phyloP scores from a whole-genome alignment of 2,797 vertebrate species.

The Lacerta viridis region DNA sequence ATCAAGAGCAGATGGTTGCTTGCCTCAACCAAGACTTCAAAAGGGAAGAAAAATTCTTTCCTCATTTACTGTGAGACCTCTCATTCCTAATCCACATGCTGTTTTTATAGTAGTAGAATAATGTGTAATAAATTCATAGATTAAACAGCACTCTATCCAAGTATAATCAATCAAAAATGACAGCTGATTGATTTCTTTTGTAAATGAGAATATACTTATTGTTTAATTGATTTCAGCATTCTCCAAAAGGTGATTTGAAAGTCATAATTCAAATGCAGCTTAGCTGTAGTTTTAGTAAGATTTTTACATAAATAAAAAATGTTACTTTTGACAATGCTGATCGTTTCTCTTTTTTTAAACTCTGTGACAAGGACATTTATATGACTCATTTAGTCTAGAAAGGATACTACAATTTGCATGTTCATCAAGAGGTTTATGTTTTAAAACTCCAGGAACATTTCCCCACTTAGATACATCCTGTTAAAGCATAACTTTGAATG shows the following conservation, averaged over 20 bases:
- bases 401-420: constrained; percentile 25
- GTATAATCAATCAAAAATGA: constrained; percentile 79
- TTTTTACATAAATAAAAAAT: constrained; percentile 66
- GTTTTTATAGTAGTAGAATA: constrained; percentile 75
- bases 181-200: constrained; percentile 78
- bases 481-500: constrained; percentile 71
- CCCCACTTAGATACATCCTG: constrained; percentile 59
- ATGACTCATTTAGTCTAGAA: constrained; percentile 49
- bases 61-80: constrained; percentile 59
- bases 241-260: constrained; percentile 77
- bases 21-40: constrained; percentile 55
- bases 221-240: constrained; percentile 79
- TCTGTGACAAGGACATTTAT: constrained; percentile 50
- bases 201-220: constrained; percentile 75
- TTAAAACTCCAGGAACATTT: constrained; percentile 67
- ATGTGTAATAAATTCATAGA: constrained; percentile 77
- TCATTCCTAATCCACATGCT: constrained; percentile 68
- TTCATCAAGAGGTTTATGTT: constrained; percentile 50
- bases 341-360: constrained; percentile 14
- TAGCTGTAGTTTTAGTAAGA: constrained; percentile 57
- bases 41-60: constrained; percentile 62
- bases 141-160: constrained; percentile 75
- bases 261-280: constrained; percentile 67
- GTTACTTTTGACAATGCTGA: constrained; percentile 58
- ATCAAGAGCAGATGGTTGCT: constrained; percentile 64